phyloP scores from a whole-genome alignment of 2,797 vertebrate species.

The Muscicapa comitata region DNA sequence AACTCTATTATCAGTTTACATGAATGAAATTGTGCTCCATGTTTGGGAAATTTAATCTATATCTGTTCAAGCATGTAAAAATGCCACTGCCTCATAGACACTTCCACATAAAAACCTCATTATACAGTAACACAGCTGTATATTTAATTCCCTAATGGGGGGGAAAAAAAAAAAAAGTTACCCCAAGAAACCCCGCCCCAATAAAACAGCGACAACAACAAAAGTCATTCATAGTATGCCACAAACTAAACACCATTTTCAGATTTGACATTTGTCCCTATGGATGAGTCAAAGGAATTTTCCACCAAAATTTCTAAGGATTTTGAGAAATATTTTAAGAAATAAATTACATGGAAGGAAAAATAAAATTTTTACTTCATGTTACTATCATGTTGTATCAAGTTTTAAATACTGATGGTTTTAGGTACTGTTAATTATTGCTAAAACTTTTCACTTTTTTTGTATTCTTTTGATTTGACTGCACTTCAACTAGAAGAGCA shows the following conservation, averaged over 20 bases:
- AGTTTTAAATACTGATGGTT: not conserved
- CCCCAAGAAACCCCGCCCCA: rapidly evolving
- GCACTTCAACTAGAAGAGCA: slow-evolving; percentile 20
- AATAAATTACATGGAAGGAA: not conserved
- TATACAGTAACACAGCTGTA: not conserved
- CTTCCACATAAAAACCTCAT: not conserved
- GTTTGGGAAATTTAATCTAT: not conserved
- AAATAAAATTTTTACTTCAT: not conserved
- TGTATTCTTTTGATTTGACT: slow-evolving; percentile 46
- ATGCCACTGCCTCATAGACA: not conserved
- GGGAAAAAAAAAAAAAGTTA: too few relatives aligned
- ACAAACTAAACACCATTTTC: not conserved
- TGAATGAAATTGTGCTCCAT: not conserved
- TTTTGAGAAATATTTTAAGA: not conserved
- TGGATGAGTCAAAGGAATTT: not conserved
- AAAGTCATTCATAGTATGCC: not conserved
- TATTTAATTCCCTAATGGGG: not conserved
- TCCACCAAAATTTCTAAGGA: not conserved
- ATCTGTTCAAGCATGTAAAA: not conserved
- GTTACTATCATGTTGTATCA: not conserved
- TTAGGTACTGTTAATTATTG: not conserved
- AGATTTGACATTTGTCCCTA: not conserved
- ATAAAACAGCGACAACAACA: not conserved
- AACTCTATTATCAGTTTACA: not conserved
- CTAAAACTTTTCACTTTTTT: not conserved